Conservation (phyloP, 2,888 invertebrate genomes). For the Xestia sexstrigata region DNA sequence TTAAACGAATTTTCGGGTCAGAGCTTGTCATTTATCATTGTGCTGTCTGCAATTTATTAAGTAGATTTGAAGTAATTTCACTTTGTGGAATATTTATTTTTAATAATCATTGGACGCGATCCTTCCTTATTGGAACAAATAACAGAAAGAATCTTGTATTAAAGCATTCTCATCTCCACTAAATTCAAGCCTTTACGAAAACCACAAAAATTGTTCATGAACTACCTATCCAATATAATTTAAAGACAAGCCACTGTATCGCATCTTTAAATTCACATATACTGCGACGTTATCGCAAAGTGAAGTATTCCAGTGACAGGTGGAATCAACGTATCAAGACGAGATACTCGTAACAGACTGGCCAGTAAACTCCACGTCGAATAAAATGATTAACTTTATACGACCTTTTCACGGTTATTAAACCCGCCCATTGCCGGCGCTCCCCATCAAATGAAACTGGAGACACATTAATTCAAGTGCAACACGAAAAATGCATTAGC, state of each 20-base stretch:
- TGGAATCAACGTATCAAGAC: constrained; percentile 62
- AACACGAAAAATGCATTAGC: constrained; percentile 91
- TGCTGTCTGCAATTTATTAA: constrained; percentile 45
- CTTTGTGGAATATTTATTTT: constrained; percentile 14
- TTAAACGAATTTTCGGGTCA: constrained; percentile 42
- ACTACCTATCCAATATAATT: constrained; percentile 30
- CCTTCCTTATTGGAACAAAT: not conserved
- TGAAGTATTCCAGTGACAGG: constrained; percentile 49
- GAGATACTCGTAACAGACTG: constrained; percentile 70
- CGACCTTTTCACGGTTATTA: constrained; percentile 79
- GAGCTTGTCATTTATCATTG: constrained; percentile 54
- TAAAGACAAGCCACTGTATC: constrained; percentile 11
- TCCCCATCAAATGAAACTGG: constrained; percentile 74
- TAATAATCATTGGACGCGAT: constrained; percentile 4
- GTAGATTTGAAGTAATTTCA: constrained; percentile 46
- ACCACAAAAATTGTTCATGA: constrained; percentile 32
- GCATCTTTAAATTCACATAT: constrained; percentile 45
- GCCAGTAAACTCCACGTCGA: constrained; percentile 67
- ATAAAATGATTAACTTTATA: constrained; percentile 74
- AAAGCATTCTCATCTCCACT: not conserved
- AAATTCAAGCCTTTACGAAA: constrained; percentile 2
- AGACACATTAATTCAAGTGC: constrained; percentile 89
- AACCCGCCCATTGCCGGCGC: constrained; percentile 66
- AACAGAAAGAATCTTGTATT: not conserved
- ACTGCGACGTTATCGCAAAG: constrained; percentile 58